phyloP scores from a whole-genome alignment of 2,888 invertebrate species.

The Caenorhabditis imperialis region DNA sequence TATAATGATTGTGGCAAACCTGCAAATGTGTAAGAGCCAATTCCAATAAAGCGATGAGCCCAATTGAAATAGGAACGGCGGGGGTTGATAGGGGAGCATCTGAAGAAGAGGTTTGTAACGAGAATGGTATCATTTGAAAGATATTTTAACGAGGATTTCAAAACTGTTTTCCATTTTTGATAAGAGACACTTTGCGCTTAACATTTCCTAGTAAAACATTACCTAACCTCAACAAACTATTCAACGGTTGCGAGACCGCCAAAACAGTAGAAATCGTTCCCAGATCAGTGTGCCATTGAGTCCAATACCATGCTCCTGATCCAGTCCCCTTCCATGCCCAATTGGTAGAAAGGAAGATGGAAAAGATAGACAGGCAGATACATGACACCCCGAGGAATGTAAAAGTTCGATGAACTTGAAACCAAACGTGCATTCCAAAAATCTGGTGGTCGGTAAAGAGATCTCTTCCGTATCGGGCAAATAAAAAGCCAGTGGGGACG shows the following conservation, averaged over 20 bases:
- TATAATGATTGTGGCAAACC: no score
- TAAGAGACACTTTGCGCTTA: no score
- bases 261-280: slow-evolving; percentile 59
- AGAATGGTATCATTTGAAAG: no score
- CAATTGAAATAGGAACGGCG: slow-evolving; percentile 50
- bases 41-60: slow-evolving; percentile 48
- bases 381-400: slow-evolving; percentile 58
- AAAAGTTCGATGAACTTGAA: slow-evolving; percentile 60
- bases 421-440: slow-evolving; percentile 60
- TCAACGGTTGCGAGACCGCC: slow-evolving; percentile 56
- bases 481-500: slow-evolving; percentile 60
- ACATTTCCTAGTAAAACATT: no score
- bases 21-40: slow-evolving; percentile 45
- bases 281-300: slow-evolving; percentile 55
- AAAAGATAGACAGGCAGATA: slow-evolving; percentile 56
- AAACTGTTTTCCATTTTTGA: no score
- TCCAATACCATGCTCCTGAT: slow-evolving; percentile 50
- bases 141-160: no score
- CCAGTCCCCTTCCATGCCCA: slow-evolving; percentile 62
- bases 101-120: slow-evolving; percentile 3
- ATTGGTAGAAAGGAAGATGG: slow-evolving; percentile 53
- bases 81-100: slow-evolving; percentile 53
- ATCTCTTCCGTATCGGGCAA: slow-evolving; percentile 58
- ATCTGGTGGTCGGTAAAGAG: slow-evolving; percentile 45
- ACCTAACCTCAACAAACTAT: slow-evolving; percentile 39